A percentile compares a stretch with the other conserved stretches of the same genome.
Evolutionary conservation across 1,140 invertebrate genomes (phyloP).

Genomic region (Sycophila sp.): DNA sequence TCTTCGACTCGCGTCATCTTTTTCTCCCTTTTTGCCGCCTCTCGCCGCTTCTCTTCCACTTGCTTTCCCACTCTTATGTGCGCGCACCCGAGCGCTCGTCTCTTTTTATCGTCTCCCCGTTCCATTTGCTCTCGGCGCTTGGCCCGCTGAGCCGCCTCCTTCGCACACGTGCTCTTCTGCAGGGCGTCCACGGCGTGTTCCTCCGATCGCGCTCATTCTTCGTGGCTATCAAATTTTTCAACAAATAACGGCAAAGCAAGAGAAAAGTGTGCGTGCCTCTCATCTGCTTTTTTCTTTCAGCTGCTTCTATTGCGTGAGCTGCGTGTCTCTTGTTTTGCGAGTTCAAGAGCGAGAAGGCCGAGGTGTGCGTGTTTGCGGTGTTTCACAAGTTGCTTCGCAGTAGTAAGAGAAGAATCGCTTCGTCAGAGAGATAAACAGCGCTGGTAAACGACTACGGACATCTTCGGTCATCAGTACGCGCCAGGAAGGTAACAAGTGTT

Average conservation of each 20-base stretch:
- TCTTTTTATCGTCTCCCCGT: not conserved
- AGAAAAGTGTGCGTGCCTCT: not conserved
- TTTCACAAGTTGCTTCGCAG: too few relatives aligned
- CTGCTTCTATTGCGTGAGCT: too few relatives aligned
- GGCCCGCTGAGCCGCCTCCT: too few relatives aligned
- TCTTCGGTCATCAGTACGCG: not conserved
- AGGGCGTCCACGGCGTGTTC: too few relatives aligned
- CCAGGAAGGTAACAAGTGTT: not conserved
- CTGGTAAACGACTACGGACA: not conserved
- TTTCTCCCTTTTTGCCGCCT: not conserved
- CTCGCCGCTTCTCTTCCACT: constrained; percentile 21
- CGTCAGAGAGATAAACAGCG: not conserved
- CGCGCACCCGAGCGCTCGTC: not conserved
- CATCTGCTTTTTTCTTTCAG: too few relatives aligned
- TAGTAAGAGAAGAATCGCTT: too few relatives aligned
- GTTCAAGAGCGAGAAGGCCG: too few relatives aligned
- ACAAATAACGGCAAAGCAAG: too few relatives aligned
- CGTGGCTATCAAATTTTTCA: too few relatives aligned
- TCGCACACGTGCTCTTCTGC: not conserved
- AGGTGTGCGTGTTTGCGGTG: too few relatives aligned
- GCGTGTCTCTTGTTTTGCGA: too few relatives aligned
- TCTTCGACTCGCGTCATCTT: not conserved
- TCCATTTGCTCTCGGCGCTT: too few relatives aligned
- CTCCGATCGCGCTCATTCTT: not conserved
- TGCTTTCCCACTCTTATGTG: constrained; percentile 2